Base-by-base conservation (phyloP, 2,888 invertebrate genomes). In the Itoplectis maculator region DNA sequence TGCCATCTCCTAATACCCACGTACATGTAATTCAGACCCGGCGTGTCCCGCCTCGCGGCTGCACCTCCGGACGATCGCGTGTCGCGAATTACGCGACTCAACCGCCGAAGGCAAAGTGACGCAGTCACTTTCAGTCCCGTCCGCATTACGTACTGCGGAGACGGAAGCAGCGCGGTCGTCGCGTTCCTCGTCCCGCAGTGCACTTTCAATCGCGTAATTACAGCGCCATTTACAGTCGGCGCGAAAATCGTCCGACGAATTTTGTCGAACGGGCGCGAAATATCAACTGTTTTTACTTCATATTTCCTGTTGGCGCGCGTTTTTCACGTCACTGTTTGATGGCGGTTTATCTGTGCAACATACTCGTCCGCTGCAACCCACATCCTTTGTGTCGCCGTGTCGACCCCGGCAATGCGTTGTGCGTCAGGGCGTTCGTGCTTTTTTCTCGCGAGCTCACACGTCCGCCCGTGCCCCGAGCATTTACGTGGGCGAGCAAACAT, bases 21-120 rank as follows among this genome's bases (percentile, higher is more conserved):
- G 40, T 45, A 56, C 56, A 59, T 59, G 3, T 59, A n/a, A n/a
- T n/a, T 59, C 56, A 9, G 59, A 13, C 42, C 54, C 40, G 63
- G 68, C 51, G 74, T 65, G 74, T 74, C 37, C 45, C 42, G 70
- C 63, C 66, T 6, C 79, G 70, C 51, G 59, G 40, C 69, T 59
- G 69, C 79, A n/a, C n/a, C n/a, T n/a, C n/a, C n/a, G n/a, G 79
- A 78, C 84, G 82, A 87, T 88, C 86, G 88, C 87, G 86, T 88
- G 87, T 86, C 86, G 81, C 80, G 87, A 85, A 89, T 88, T 88
- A 88, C 86, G 84, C 63, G 81, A 80, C 81, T 35, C 82, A 73
- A 74, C 59, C 63, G 42, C 56, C 70, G 61, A 70, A 61, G 72
- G 61, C 51, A 79, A 79, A 68, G n/a, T 59, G 61, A 59, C 61